Evolutionary conservation across 2,888 invertebrate genomes (phyloP), one percentile per base, ranked within the genome.

Genomic region (Plebejus argus): DNA sequence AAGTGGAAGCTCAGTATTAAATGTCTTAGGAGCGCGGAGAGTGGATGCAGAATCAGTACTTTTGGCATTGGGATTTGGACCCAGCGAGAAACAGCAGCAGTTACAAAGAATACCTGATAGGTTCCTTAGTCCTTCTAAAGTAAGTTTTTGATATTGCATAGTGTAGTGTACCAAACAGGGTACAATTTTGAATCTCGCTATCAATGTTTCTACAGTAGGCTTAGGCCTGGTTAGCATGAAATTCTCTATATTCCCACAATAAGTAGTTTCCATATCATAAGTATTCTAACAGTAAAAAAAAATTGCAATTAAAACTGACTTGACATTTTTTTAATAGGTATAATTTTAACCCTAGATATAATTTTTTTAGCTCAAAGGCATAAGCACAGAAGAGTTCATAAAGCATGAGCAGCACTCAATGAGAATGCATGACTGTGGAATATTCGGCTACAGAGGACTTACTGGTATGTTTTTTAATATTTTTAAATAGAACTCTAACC

Each of bases 11-110:
- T 97, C 97, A 95, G 97, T 98, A 56, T 96, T 98, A 86, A 97
- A 97, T 87, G 95, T 98, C 76, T 91, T 98, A 83, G 97, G 98
- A 83, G 95, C 97, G 23, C 95, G 98, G 61, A 96, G 96, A 85
- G 97, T 97, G 33, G 98, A 99, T 92, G 98, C 98, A 0, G 98
- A 98, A 87, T 97, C 97, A 77, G 96, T 99, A 78, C 94, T 99
- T 45, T 91, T 97, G 76, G 97, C 96, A 81, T 93, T 97, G 77
- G 98, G 98, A 15, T 97, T 97, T 88, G 97, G 97, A 0, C 97
- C 97, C 10, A 94, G 95, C 78, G 95, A 95, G 82, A 95, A 96
- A 79, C 95, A 96, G 76, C 96, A 96, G 84, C 95, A 96, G 82
- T 87, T 96, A 23, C 96, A 97, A 78, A 95, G 98, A 82, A 98